Conservation (phyloP, 1,140 invertebrate genomes). For the Druon quercuslanigerum region DNA sequence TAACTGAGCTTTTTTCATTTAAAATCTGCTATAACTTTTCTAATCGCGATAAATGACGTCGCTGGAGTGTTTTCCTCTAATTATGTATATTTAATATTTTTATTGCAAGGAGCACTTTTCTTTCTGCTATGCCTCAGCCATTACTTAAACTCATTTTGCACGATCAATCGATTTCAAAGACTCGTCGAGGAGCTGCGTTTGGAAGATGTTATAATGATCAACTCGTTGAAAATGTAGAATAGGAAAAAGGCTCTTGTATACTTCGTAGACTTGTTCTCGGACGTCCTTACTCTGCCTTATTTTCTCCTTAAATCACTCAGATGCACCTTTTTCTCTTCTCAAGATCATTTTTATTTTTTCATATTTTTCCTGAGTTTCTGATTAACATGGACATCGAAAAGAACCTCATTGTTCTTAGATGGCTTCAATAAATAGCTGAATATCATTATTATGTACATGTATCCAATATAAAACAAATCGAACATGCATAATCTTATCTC, state of each 20-base stretch:
- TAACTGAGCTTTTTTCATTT: too few relatives aligned
- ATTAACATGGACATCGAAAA: slow-evolving; percentile 1
- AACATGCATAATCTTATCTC: too few relatives aligned
- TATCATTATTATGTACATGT: too few relatives aligned
- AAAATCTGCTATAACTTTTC: too few relatives aligned
- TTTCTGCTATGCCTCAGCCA: not conserved
- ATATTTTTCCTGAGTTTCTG: slow-evolving; percentile 7
- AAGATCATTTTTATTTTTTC: not conserved
- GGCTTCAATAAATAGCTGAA: not conserved
- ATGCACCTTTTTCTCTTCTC: not conserved
- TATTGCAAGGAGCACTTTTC: not conserved
- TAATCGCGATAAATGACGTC: not conserved
- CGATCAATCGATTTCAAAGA: slow-evolving; percentile 11
- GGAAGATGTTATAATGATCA: slow-evolving; percentile 25
- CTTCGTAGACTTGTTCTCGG: not conserved
- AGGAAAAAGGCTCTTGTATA: slow-evolving; percentile 21
- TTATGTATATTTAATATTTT: slow-evolving; percentile 2
- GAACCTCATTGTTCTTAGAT: not conserved
- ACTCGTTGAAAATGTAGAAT: slow-evolving; percentile 21
- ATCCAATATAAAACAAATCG: too few relatives aligned
- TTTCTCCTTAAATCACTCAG: not conserved
- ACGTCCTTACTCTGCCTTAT: not conserved
- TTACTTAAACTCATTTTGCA: not conserved
- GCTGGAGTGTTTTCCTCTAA: not conserved
- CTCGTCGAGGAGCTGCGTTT: slow-evolving; percentile 15